Evolutionary conservation across 2,113 vertebrate species (phyloP), one percentile per base, ranked within the genome.

Genomic region (Cercopithecus mona): DNA sequence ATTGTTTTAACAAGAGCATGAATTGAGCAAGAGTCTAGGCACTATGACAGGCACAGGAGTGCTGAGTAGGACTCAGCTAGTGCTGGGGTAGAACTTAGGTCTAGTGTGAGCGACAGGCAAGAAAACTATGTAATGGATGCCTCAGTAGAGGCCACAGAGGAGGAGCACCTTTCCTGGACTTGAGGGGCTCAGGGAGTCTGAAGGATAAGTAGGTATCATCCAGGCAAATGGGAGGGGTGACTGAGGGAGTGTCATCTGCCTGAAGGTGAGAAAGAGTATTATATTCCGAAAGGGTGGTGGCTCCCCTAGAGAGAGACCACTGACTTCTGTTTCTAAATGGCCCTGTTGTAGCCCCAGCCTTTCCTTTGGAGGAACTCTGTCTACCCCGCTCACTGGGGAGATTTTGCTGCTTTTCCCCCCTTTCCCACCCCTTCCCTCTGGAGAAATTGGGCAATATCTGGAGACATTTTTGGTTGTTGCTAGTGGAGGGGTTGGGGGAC

Each of bases 131-230:
- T 1, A 2, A 3, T 6, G 52, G 57, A 6, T 45, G 64, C 40
- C 23, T 82, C 76, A 16, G 17, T 30, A 4, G 30, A 35, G 57
- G 2, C 6, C 14, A 8, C 0, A 0, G 1, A 0, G 10, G 40
- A 80, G 8, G 30, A 52, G 27, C 9, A 73, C 52, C 14, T 48
- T 32, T 45, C 81, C 14, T 32, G 76, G n/a, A 30, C 68, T 32
- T 4, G 43, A 38, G n/a, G 78, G 64, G 6, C 55, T 22, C 9
- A 40, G 50, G 25, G 75, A 55, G 32, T 50, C 38, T 73, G 59
- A 79, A 68, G 32, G 50, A 50, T 23, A 76, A 23, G 23, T 8
- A 79, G 73, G 43, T 48, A 43, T n/a, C 73, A 48, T 32, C 10
- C 23, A 30, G n/a, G 83, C 25, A 17, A 68, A 79, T 32, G 32